Base-by-base conservation (phyloP, 2,113 vertebrate genomes). In the Prietella phreatophila region DNA sequence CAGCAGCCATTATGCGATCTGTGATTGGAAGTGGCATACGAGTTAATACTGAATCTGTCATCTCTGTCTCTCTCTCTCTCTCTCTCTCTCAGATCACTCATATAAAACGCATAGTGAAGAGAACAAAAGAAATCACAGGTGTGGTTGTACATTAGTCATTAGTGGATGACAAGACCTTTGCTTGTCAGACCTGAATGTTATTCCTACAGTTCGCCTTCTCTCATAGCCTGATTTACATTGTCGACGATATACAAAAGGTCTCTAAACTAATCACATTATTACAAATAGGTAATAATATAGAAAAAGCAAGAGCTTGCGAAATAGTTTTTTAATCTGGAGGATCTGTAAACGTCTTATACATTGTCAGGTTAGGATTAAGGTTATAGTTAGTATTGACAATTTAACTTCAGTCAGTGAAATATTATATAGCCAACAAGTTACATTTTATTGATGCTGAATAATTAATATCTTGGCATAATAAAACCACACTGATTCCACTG, bases 41-140 rank as follows among this genome's bases (percentile, higher is more conserved):
- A 81, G 15, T 56, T 56, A 36, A 82, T 36, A 13, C 30, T 36
- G 55, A 58, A 82, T 19, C 27, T 53, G 14, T 56, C 53, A 8
- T 36, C 53, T 33, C 30, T 33, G 14, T 9, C 47, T 47, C 47
- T 47, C 47, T 47, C 47, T 47, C 47, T 47, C 7, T 47, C 8
- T 50, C 47, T 50, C 47, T 47, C 9, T 25, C 25, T 53, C 25
- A 20, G 2, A 4, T 50, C 25, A 78, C 5, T 81, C 9, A 58
- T 80, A 55, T 15, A 36, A 50, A 50, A 50, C 3, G 2, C 17
- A 58, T 2, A 9, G 9, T 60, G 79, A 58, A 36, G 30, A 60
- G 19, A 81, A 58, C 55, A 81, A 81, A 58, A 80, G 13, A 79
- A n/a, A 80, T 56, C 33, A 55, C 20, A 33, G 78, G 78, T 56